A percentile compares a stretch with the other conserved stretches of the same genome.
phyloP scores from a whole-genome alignment of 2,888 invertebrate genomes.

The Drosophila affinis region DNA sequence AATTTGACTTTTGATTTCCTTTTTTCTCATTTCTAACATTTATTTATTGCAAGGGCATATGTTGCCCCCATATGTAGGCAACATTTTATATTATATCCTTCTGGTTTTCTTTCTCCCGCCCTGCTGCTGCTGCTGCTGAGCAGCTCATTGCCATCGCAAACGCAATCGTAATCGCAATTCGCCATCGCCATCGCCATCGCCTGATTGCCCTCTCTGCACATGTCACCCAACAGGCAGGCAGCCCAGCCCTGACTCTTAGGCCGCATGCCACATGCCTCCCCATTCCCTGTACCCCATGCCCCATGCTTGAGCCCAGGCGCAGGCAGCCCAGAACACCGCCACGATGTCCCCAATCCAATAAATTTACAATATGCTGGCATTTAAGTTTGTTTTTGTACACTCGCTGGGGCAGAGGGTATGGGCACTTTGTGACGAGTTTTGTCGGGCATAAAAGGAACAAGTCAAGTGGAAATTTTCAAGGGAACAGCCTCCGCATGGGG shows the following conservation, averaged over 20 bases:
- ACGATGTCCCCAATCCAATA: conserved; percentile 41
- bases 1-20: neutral
- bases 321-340: conserved; percentile 9
- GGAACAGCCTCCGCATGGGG: neutral
- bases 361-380: conserved; percentile 51
- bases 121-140: conserved; percentile 2
- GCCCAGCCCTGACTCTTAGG: conserved; percentile 18
- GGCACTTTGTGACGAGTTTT: conserved; percentile 3
- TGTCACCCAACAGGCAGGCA: conserved; percentile 29
- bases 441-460: neutral
- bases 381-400: conserved; percentile 51
- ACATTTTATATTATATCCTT: conserved; percentile 18
- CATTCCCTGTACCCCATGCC: neutral
- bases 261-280: conserved; percentile 1
- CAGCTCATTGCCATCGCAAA: conserved; percentile 31
- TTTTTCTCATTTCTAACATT: neutral
- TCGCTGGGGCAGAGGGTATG: conserved; percentile 15
- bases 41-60: neutral
- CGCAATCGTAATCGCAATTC: conserved; percentile 34
- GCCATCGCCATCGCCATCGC: conserved; percentile 34
- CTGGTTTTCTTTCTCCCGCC: too few species aligned
- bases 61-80: conserved; percentile 18
- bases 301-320: conserved; percentile 9
- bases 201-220: conserved; percentile 33
- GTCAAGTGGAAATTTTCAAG: neutral